Base-by-base conservation (phyloP, 2,113 vertebrate species). In the Donacobius atricapilla region DNA sequence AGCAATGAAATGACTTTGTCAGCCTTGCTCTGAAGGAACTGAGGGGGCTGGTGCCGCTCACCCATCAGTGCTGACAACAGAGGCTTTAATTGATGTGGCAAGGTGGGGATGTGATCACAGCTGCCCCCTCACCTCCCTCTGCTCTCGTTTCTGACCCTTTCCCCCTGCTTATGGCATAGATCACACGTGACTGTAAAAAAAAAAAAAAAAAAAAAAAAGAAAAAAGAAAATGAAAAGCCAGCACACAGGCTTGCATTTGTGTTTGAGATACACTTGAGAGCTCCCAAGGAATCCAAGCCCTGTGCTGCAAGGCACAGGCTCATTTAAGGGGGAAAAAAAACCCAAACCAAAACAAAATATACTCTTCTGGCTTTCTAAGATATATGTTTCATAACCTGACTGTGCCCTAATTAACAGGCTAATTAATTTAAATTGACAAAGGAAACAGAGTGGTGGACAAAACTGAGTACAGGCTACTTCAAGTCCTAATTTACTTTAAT, bases 231-330 rank as follows among this genome's bases (percentile, higher is more conserved):
- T 4, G 5, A 76, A 64, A 68, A n/a, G 35, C 27, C 47, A 83
- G 6, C 28, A 44, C 25, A 85, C 15, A 69, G 51, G 48, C 56
- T 72, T 79, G 71, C 44, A 28, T 73, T 89, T 89, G 39, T 91
- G 25, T 78, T 96, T 82, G 76, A 56, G 92, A 86, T 33, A 63
- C 48, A 86, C 83, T 92, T 71, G 82, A 92, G 84, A 92, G 83
- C 44, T 93, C 39, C 51, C 47, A 54, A 83, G 93, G 86, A 96
- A 95, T 88, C 68, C 68, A 80, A 44, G 48, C 35, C 31, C 44
- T 56, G 31, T 42, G 19, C 76, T 88, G 39, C 28, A 53, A 92
- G 79, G 40, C 56, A 50, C 19, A 37, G 61, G 50, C 33, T 78
- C 28, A 71, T 57, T 64, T 81, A 47, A 60, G 58, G 27, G 24